Evolutionary conservation across 2,888 invertebrate genomes (phyloP).

Genomic region (Trachelus stipa): DNA sequence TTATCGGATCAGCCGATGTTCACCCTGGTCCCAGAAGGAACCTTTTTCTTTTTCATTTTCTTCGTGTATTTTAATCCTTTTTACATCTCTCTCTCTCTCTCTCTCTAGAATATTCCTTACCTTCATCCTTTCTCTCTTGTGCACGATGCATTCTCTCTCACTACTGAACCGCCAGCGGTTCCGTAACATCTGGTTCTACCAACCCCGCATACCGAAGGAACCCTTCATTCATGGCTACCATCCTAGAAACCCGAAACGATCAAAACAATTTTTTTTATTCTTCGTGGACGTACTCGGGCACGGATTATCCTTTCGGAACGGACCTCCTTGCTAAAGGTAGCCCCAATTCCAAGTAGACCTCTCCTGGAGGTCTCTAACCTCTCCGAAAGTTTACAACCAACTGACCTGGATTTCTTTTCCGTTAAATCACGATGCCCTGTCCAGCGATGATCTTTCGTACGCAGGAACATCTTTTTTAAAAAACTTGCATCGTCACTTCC

Average conservation of each 20-base stretch:
- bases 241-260: constrained; percentile 63
- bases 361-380: constrained; percentile 8
- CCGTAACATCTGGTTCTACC: constrained; percentile 42
- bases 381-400: constrained; percentile 44
- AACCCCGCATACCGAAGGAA: constrained; percentile 31
- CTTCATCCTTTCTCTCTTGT: not conserved
- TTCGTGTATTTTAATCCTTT: not conserved
- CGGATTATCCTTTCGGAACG: constrained; percentile 47
- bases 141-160: constrained; percentile 1
- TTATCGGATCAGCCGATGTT: not conserved
- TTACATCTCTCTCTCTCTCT: constrained; percentile 1
- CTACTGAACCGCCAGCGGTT: constrained; percentile 28
- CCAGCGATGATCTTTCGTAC: not conserved
- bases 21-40: not conserved
- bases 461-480: not conserved
- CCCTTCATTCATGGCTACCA: constrained; percentile 57
- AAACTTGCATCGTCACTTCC: not conserved
- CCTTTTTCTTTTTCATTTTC: not conserved
- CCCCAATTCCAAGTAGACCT: not conserved
- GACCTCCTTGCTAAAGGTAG: not conserved
- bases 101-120: not conserved
- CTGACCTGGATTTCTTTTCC: constrained; percentile 49
- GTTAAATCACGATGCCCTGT: constrained; percentile 2
- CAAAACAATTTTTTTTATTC: constrained; percentile 61
- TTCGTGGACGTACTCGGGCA: constrained; percentile 38